A percentile compares a stretch with the other conserved stretches of the same genome.
Conservation (phyloP, 1,140 invertebrate species). For the Cotesia chilonis region DNA sequence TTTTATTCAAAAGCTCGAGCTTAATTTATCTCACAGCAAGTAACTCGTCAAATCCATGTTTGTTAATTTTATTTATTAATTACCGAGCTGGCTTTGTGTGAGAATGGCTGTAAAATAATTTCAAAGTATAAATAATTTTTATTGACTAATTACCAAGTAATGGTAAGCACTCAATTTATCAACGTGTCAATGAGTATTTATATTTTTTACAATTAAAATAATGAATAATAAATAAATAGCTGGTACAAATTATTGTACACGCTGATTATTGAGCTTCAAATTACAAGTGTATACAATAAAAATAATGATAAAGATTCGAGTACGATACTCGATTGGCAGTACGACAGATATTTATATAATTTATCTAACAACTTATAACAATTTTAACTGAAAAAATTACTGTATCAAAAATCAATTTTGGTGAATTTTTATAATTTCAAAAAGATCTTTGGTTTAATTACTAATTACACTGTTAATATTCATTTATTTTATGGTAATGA, state of each 20-base stretch:
- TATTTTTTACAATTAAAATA: too few relatives aligned
- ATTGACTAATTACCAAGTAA: constrained; percentile 4
- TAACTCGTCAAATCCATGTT: not conserved
- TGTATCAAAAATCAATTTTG: not conserved
- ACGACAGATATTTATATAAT: not conserved
- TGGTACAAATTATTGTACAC: too few relatives aligned
- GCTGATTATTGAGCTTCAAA: not conserved
- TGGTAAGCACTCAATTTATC: too few relatives aligned
- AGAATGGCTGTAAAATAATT: not conserved
- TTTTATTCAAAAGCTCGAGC: constrained; percentile 30
- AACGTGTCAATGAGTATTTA: too few relatives aligned
- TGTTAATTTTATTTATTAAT: not conserved
- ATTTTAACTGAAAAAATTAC: not conserved
- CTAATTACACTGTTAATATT: not conserved
- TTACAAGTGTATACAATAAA: not conserved
- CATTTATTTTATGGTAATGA: not conserved
- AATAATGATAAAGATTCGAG: constrained; percentile 9
- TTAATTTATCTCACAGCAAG: constrained; percentile 2
- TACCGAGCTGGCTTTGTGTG: not conserved
- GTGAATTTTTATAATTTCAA: not conserved
- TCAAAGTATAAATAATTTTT: not conserved
- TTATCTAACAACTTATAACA: not conserved
- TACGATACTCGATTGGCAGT: constrained; percentile 11
- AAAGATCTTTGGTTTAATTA: not conserved
- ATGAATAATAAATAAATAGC: too few relatives aligned